phyloP scores from a whole-genome alignment of 2,113 vertebrate genomes.

The Sinocyclocheilus maitianheensis region DNA sequence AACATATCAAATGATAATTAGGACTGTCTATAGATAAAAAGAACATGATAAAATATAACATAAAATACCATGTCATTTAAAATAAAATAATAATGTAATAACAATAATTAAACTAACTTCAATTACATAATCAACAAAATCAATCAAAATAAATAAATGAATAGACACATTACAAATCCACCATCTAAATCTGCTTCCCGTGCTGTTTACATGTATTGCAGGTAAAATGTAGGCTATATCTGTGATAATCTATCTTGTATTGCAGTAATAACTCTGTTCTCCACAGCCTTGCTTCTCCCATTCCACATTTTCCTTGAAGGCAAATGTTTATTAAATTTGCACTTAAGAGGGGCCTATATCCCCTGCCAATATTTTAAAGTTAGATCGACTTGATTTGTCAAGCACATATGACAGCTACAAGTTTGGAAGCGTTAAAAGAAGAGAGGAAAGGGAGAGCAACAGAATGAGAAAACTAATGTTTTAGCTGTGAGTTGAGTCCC shows the following conservation, averaged over 20 bases:
- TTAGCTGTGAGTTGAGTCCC: slow-evolving; percentile 8
- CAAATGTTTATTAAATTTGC: slow-evolving; percentile 15
- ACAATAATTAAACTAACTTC: background rate
- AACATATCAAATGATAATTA: too few species aligned
- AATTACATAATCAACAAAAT: background rate
- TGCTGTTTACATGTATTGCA: too few species aligned
- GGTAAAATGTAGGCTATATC: background rate
- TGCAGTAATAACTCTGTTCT: background rate
- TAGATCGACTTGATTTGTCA: background rate
- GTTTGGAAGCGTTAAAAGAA: background rate
- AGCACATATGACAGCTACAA: background rate
- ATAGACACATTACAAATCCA: background rate
- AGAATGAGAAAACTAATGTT: background rate
- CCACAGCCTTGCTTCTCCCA: background rate
- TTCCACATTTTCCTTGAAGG: slow-evolving; percentile 1
- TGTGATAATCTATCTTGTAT: too few species aligned
- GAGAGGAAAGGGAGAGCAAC: background rate
- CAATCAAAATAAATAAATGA: background rate
- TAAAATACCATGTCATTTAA: too few species aligned
- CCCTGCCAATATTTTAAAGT: background rate
- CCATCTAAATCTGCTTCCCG: too few species aligned
- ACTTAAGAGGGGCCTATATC: background rate
- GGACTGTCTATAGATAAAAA: too few species aligned
- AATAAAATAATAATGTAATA: background rate
- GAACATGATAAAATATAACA: too few species aligned